Percentiles rank a stretch among this genome's conserved stretches.
These are phyloP conservation scores for Apeira syringaria DNA, from an alignment of 2,888 invertebrate species.

Conservation along the genomic window DNA sequence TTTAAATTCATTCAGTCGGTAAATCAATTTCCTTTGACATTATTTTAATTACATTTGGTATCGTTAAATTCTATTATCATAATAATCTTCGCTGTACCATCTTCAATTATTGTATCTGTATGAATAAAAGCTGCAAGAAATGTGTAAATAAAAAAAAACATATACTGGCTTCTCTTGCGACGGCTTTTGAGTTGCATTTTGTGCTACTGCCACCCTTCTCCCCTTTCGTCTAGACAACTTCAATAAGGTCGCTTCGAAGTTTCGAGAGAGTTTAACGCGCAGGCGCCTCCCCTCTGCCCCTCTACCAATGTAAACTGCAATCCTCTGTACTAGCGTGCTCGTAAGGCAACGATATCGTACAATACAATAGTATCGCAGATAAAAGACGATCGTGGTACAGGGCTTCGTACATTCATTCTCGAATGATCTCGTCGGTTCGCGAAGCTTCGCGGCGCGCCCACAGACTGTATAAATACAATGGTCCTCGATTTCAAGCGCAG, in stretches of 20 bases:
- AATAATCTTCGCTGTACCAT: no score
- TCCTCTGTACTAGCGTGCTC: no score
- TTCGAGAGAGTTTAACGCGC: conserved; percentile 23
- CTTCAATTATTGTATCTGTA: no score
- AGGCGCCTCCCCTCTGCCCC: conserved; percentile 23
- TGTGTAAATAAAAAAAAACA: no score
- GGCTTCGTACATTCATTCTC: conserved; percentile 32
- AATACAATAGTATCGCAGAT: neutral
- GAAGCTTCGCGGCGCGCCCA: conserved; percentile 53
- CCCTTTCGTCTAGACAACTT: neutral
- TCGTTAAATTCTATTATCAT: no score
- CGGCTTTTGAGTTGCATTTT: no score
- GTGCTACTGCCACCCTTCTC: conserved; percentile 7
- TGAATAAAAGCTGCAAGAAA: no score
- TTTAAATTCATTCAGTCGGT: no score
- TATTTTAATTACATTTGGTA: no score
- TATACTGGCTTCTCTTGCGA: no score
- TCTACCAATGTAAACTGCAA: conserved; percentile 8
- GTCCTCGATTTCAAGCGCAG: conserved; percentile 41
- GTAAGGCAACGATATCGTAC: neutral
- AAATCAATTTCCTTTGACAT: no score
- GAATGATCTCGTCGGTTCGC: conserved; percentile 50
- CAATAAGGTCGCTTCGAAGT: conserved; percentile 13
- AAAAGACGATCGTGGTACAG: conserved; percentile 19
- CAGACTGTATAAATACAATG: conserved; percentile 63